Base-by-base conservation (phyloP, 2,797 vertebrate species). In the Margarornis squamiger region DNA sequence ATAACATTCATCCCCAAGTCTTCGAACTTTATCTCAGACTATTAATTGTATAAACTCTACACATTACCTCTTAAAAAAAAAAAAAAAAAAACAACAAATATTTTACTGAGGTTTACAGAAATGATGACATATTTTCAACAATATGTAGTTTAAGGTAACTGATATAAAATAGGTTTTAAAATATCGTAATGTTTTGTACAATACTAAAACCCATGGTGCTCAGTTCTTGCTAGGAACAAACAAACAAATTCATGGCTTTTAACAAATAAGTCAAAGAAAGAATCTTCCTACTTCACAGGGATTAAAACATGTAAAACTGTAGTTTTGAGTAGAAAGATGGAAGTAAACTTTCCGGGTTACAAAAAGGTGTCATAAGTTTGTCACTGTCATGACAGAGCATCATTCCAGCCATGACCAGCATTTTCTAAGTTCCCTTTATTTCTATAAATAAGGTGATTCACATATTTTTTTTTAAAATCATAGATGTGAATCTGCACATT, bases 1-100 rank as follows among this genome's bases (percentile, higher is more conserved):
- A 32, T 65, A 7, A 78, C 83, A 77, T 20, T 81, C 16, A 55
- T 58, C 34, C n/a, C 54, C 17, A 8, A 36, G 49, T 27, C 79
- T 88, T 92, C 95, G 62, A 94, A 86, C 24, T 80, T 91, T 88
- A 81, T 93, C 72, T 95, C 58, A 61, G 49, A 32, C 41, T 68
- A 68, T 36, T 78, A 85, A 71, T 57, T 92, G 26, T 45, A 80
- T 49, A 58, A 94, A 61, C 30, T 46, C 14, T 34, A 55, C 12
- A 58, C 26, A 66, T 14, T 20, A 58, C 61, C 9, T 80, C 22
- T 58, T 22, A 15, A 46, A 15, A 46, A 74, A 58, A 43, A 41
- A 41, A 41, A 41, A 41, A 41, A 10, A 6, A 18, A 39, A 52
- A 21, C 21, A 15, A 15, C 0, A 1, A 71, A 22, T 36, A 51